These are phyloP conservation scores for Xestia sexstrigata DNA, from an alignment of 2,888 invertebrate genomes.

Conservation along the genomic window DNA sequence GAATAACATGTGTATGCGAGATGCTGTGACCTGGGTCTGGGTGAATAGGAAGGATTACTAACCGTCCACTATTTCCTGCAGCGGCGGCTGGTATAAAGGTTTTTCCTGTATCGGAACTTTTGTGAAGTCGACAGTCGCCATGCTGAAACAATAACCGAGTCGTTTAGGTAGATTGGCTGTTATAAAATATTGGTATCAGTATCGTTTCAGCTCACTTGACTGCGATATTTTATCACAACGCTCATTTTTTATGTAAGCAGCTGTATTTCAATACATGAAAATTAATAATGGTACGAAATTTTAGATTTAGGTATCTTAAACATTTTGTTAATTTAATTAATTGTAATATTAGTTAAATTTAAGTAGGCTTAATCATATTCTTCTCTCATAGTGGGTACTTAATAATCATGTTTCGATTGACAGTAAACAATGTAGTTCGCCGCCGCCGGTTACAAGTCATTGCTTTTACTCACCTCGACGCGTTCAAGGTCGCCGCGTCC, in stretches of 20 bases:
- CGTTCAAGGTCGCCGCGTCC: slow-evolving; percentile 73
- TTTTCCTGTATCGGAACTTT: slow-evolving; percentile 89
- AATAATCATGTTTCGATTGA: slow-evolving; percentile 7
- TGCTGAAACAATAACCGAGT: slow-evolving; percentile 71
- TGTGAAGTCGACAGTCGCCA: slow-evolving; percentile 83
- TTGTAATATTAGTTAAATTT: not conserved
- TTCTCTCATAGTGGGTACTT: not conserved
- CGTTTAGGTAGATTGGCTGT: not conserved
- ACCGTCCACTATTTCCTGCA: slow-evolving; percentile 93
- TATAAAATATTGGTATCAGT: not conserved
- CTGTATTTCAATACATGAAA: slow-evolving; percentile 8
- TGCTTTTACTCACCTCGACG: slow-evolving; percentile 66
- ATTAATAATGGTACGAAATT: not conserved
- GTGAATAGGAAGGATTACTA: slow-evolving; percentile 59
- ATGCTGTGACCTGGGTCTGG: not conserved
- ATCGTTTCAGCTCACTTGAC: not conserved
- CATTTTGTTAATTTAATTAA: no score
- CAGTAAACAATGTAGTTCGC: slow-evolving; percentile 13
- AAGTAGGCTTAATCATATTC: no score
- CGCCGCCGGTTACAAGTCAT: slow-evolving; percentile 12
- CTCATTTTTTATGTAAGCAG: not conserved
- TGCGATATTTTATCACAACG: not conserved
- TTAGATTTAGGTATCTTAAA: not conserved
- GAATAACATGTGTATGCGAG: not conserved
- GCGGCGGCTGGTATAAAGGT: slow-evolving; percentile 90